Evolutionary conservation across 2,888 invertebrate species (phyloP).

Genomic region (Metellina segmentata): DNA sequence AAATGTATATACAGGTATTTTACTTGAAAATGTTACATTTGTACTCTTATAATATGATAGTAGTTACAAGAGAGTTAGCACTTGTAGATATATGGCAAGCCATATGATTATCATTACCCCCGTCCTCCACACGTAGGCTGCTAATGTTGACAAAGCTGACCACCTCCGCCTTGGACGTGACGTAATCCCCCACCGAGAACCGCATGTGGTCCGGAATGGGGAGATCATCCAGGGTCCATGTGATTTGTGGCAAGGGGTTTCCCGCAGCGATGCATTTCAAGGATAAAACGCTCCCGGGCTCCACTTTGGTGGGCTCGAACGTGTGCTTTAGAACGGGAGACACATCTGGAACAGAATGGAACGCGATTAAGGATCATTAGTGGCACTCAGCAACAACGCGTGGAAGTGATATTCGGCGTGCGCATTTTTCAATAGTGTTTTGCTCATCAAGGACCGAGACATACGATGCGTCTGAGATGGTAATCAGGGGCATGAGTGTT

Average conservation of each 20-base stretch:
- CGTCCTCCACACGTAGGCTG: conserved; percentile 77
- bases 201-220: conserved; percentile 79
- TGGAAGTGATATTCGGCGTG: not conserved
- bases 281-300: conserved; percentile 81
- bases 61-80: no score
- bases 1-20: no score
- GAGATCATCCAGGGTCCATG: conserved; percentile 80
- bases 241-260: conserved; percentile 78
- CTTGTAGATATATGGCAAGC: no score
- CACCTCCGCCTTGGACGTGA: conserved; percentile 80
- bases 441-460: no score
- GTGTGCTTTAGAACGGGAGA: conserved; percentile 84
- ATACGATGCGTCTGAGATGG: not conserved
- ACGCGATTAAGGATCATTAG: not conserved
- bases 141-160: conserved; percentile 80
- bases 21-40: no score
- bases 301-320: conserved; percentile 95
- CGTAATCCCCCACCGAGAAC: conserved; percentile 79
- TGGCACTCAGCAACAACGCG: not conserved
- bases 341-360: conserved; percentile 79
- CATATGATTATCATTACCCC: conserved; percentile 74
- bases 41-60: no score
- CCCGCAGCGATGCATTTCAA: conserved; percentile 79
- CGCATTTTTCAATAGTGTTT: no score
- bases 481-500: not conserved